Evolutionary conservation across 2,797 vertebrate genomes (phyloP), one percentile per base, ranked within the genome.

Genomic region (Rhodeus uyekii): DNA sequence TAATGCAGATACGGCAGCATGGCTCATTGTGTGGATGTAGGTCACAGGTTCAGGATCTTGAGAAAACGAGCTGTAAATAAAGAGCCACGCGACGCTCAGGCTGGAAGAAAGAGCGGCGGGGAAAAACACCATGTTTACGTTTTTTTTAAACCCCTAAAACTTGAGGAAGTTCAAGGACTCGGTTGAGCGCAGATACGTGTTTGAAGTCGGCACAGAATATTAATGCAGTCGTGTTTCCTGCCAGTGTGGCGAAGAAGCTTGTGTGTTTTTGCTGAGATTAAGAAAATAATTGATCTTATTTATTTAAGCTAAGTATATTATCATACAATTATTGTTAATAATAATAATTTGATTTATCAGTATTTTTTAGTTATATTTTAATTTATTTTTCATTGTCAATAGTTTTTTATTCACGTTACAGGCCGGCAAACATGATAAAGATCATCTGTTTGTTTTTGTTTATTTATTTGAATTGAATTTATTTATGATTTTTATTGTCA

Each of bases 181-280:
- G 2, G 2, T 22, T 6, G 68, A 61, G 55, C 16, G 58, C 44
- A 13, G 46, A 63, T 16, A 58, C 13, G 3, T 1, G 27, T 82
- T 76, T 76, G 72, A 76, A 71, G 53, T 64, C n/a, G 22, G 27
- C n/a, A 36, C n/a, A 58, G 72, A 76, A 82, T 75, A 74, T 67
- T 74, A 74, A 81, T 81, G 53, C 16, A 27, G 22, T 14, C 0
- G 22, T n/a, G n/a, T n/a, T n/a, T n/a, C n/a, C n/a, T n/a, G n/a
- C n/a, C n/a, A n/a, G n/a, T n/a, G n/a, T n/a, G n/a, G n/a, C n/a
- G 27, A 61, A 61, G 60, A 18, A n/a, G 7, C 9, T 3, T 13
- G 9, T 5, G 12, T 60, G 6, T 60, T 60, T 60, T 13, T 60
- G 55, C n/a, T 6, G 12, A 24, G 16, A 2, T 53, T 9, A n/a